Percentiles rank a stretch among this genome's conserved stretches.
Conservation (phyloP, 1,140 invertebrate species). For the Panagrolaimus sp. region DNA sequence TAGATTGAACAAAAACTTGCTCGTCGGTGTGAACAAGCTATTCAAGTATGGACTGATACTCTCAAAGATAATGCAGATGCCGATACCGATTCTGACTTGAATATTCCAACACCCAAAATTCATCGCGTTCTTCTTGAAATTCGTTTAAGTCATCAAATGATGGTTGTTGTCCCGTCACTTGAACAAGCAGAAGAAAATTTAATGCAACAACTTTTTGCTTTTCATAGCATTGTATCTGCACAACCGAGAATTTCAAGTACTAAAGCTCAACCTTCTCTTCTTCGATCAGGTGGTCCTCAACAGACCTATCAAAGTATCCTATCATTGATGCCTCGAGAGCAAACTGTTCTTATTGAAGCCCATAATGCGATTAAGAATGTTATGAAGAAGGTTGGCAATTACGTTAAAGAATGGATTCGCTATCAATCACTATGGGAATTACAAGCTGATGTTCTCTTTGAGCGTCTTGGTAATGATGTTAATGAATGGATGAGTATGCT, state of each 20-base stretch:
- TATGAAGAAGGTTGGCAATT: slow-evolving; percentile 77
- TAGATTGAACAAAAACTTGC: slow-evolving; percentile 84
- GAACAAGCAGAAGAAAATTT: slow-evolving; percentile 89
- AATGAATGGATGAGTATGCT: slow-evolving; percentile 91
- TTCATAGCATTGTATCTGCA: slow-evolving; percentile 91
- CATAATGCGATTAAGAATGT: slow-evolving; percentile 79
- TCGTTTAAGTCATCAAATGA: slow-evolving; percentile 92
- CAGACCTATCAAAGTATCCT: slow-evolving; percentile 76
- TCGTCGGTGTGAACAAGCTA: slow-evolving; percentile 78
- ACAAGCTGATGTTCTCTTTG: slow-evolving; percentile 88
- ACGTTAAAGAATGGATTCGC: slow-evolving; percentile 89
- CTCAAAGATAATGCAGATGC: slow-evolving; percentile 41
- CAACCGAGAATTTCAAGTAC: slow-evolving; percentile 84
- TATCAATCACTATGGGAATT: slow-evolving; percentile 98
- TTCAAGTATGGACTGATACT: slow-evolving; percentile 85
- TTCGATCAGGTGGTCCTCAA: not conserved
- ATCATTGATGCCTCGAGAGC: slow-evolving; percentile 73
- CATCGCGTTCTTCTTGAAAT: slow-evolving; percentile 82
- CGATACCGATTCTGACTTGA: slow-evolving; percentile 5
- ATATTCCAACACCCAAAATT: slow-evolving; percentile 32
- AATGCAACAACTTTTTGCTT: slow-evolving; percentile 91
- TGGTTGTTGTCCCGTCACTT: slow-evolving; percentile 86
- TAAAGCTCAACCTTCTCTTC: slow-evolving; percentile 65
- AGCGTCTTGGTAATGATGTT: slow-evolving; percentile 84
- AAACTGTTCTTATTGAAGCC: slow-evolving; percentile 73